phyloP scores from a whole-genome alignment of 2,113 vertebrate species.

The Trichechus manatus region DNA sequence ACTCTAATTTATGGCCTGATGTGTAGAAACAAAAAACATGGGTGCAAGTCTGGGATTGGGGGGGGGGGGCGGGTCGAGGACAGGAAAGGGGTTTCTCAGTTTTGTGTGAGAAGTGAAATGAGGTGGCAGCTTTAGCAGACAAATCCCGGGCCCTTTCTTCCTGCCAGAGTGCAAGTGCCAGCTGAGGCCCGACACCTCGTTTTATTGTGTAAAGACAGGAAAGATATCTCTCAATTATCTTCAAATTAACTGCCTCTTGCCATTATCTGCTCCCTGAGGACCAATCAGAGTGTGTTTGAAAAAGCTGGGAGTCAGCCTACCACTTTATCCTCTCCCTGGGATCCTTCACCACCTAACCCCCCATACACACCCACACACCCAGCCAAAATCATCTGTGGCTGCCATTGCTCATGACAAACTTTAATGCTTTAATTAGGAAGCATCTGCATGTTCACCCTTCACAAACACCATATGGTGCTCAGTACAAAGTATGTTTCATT shows the following conservation, averaged over 20 bases:
- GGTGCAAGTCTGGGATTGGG: background rate
- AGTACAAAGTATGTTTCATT: slow-evolving; percentile 76
- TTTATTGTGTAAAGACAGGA: slow-evolving; percentile 87
- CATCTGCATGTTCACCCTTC: slow-evolving; percentile 84
- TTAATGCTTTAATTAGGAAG: slow-evolving; percentile 90
- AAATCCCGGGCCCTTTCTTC: slow-evolving; percentile 68
- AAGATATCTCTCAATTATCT: slow-evolving; percentile 89
- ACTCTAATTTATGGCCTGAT: slow-evolving; percentile 74
- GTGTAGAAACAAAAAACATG: slow-evolving; percentile 66
- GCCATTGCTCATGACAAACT: slow-evolving; percentile 85
- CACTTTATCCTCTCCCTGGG: slow-evolving; percentile 70
- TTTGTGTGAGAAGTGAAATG: slow-evolving; percentile 76
- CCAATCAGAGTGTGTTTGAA: slow-evolving; percentile 75
- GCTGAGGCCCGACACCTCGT: slow-evolving; percentile 87
- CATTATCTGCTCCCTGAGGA: slow-evolving; percentile 86
- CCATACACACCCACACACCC: background rate
- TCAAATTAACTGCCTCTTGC: slow-evolving; percentile 90
- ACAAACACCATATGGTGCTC: slow-evolving; percentile 88
- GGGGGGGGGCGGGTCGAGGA: background rate
- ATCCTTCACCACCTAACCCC: slow-evolving; percentile 60
- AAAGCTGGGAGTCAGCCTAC: slow-evolving; percentile 73
- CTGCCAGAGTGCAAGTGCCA: slow-evolving; percentile 80
- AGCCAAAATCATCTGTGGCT: slow-evolving; percentile 81
- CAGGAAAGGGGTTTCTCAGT: background rate
- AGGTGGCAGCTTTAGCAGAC: slow-evolving; percentile 83